These are phyloP conservation scores for Diplodus sargus DNA, from an alignment of 2,797 vertebrate species.

Conservation along the genomic window DNA sequence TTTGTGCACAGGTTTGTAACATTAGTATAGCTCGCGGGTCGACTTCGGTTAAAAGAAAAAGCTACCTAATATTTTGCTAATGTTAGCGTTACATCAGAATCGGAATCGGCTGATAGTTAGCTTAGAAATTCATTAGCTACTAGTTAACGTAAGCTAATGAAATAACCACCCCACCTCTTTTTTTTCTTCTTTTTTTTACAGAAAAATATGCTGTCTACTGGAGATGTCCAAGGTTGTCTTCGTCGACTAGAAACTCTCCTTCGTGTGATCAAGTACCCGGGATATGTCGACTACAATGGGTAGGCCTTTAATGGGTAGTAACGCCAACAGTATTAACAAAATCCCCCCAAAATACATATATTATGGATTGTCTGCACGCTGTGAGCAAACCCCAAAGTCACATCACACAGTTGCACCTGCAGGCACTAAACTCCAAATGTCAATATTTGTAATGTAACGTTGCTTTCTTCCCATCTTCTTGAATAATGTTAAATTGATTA, in stretches of 20 bases:
- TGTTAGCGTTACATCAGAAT: too few relatives aligned
- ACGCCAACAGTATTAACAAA: not conserved
- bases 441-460: too few relatives aligned
- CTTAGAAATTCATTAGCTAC: too few relatives aligned
- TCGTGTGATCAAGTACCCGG: conserved; percentile 88
- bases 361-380: too few relatives aligned
- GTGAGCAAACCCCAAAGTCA: too few relatives aligned
- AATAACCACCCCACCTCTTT: not conserved
- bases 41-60: not conserved
- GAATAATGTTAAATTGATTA: too few relatives aligned
- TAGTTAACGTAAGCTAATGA: not conserved
- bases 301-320: conserved; percentile 68
- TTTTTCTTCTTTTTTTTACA: not conserved
- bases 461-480: too few relatives aligned
- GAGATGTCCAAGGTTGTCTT: conserved; percentile 91
- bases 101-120: too few relatives aligned
- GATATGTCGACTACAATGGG: conserved; percentile 89
- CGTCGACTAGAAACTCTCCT: conserved; percentile 90
- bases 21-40: not conserved
- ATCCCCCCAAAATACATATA: too few relatives aligned
- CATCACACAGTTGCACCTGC: too few relatives aligned
- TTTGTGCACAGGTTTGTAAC: not conserved
- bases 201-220: conserved; percentile 84
- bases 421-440: too few relatives aligned
- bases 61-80: not conserved